phyloP scores from a whole-genome alignment of 2,113 vertebrate species.

The Arenaria interpres region DNA sequence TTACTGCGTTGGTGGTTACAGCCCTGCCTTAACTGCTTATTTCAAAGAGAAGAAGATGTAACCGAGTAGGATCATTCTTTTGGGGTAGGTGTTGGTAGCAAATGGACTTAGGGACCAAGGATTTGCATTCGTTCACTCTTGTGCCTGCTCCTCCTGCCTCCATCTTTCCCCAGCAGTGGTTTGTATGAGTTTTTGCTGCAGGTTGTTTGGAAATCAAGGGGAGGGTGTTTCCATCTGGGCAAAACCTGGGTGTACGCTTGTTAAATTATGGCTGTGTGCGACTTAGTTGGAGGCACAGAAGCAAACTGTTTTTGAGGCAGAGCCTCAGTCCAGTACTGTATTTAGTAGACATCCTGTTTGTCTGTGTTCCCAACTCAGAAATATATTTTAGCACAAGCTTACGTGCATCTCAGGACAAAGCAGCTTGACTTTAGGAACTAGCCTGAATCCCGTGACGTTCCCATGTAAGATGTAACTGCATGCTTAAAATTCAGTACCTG shows the following conservation, averaged over 20 bases:
- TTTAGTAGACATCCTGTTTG: neutral
- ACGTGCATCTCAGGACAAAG: slow-evolving; percentile 28
- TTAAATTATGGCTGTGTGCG: neutral
- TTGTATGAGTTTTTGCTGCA: neutral
- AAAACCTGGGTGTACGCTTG: fast-evolving
- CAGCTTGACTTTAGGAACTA: neutral
- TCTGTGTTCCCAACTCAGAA: neutral
- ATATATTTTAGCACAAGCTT: neutral
- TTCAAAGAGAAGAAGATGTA: neutral
- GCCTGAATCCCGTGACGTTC: neutral
- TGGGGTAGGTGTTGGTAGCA: neutral
- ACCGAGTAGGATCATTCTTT: neutral
- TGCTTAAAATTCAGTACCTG: slow-evolving; percentile 20
- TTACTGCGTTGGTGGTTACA: neutral
- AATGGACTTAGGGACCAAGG: neutral
- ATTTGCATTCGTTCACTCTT: neutral
- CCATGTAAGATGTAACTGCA: neutral
- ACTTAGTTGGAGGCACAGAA: neutral
- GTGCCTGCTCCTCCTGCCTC: neutral
- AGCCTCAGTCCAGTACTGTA: neutral
- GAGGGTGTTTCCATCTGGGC: neutral
- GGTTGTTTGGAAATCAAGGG: neutral
- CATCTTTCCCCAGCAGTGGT: neutral
- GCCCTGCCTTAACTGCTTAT: neutral
- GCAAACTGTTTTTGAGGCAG: neutral